Percentiles rank a stretch among this genome's conserved stretches.
phyloP scores from a whole-genome alignment of 1,140 invertebrate genomes.

The Brachionus manjavacas region DNA sequence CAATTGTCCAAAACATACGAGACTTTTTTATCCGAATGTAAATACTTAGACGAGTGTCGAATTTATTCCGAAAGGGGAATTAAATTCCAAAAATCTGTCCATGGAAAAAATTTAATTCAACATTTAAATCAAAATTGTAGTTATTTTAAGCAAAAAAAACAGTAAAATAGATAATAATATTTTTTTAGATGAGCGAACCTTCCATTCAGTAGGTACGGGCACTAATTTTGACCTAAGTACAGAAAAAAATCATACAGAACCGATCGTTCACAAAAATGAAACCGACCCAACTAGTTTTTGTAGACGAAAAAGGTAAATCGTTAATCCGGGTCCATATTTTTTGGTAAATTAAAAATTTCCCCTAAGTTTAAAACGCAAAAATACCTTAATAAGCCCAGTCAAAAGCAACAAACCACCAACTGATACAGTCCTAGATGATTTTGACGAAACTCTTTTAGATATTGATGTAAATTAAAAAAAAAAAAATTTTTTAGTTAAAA shows the following conservation, averaged over 20 bases:
- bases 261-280: not conserved
- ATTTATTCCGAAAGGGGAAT: not conserved
- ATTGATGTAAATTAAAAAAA: not conserved
- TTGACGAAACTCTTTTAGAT: constrained; percentile 7
- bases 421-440: not conserved
- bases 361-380: not conserved
- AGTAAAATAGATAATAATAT: not conserved
- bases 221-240: not conserved
- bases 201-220: not conserved
- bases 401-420: not conserved
- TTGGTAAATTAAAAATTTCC: not conserved
- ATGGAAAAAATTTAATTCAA: constrained; percentile 24
- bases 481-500: not conserved
- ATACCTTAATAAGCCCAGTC: not conserved
- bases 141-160: not conserved
- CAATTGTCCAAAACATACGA: constrained; percentile 29
- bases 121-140: constrained; percentile 18
- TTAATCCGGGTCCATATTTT: not conserved
- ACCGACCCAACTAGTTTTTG: not conserved
- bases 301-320: not conserved
- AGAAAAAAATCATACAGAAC: not conserved
- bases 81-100: constrained; percentile 12
- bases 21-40: not conserved
- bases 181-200: not conserved
- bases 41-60: constrained; percentile 27